These are phyloP conservation scores for Silurus lanzhouensis DNA, from an alignment of 2,797 vertebrate species.

Conservation along the genomic window DNA sequence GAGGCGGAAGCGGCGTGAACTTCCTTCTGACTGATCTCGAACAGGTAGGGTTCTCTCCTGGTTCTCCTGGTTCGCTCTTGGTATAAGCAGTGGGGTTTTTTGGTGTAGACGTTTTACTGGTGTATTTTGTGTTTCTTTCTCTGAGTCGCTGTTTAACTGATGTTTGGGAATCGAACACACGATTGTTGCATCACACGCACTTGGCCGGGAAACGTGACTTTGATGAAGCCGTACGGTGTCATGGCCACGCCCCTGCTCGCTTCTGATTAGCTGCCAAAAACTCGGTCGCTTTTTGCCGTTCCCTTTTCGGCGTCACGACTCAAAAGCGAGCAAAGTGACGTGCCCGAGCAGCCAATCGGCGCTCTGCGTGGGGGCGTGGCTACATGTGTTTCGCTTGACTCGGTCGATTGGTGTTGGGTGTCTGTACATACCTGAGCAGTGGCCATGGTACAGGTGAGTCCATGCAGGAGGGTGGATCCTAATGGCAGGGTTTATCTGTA, in stretches of 20 bases:
- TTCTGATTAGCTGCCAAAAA: slow-evolving; percentile 25
- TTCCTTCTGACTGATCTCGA: neutral
- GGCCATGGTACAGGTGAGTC: neutral
- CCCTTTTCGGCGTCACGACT: neutral
- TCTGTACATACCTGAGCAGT: neutral
- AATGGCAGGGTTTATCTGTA: too few relatives aligned
- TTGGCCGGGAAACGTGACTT: slow-evolving; percentile 28
- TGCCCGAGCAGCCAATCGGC: too few relatives aligned
- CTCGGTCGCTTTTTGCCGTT: too few relatives aligned
- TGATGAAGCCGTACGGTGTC: neutral
- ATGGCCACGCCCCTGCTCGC: slow-evolving; percentile 27
- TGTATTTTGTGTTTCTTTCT: too few relatives aligned
- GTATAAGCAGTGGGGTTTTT: too few relatives aligned
- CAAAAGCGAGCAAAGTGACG: too few relatives aligned
- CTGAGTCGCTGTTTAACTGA: too few relatives aligned
- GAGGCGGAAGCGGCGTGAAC: neutral
- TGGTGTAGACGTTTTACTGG: too few relatives aligned
- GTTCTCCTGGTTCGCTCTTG: too few relatives aligned
- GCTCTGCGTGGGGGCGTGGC: too few relatives aligned
- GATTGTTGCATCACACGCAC: neutral
- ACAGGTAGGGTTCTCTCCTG: slow-evolving; percentile 9
- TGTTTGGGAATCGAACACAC: too few relatives aligned
- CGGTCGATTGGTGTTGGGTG: neutral
- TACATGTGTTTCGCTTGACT: slow-evolving; percentile 30
- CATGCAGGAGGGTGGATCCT: too few relatives aligned